These are phyloP conservation scores for Adelosebastes latens DNA, from an alignment of 2,797 vertebrate genomes.

Conservation along the genomic window DNA sequence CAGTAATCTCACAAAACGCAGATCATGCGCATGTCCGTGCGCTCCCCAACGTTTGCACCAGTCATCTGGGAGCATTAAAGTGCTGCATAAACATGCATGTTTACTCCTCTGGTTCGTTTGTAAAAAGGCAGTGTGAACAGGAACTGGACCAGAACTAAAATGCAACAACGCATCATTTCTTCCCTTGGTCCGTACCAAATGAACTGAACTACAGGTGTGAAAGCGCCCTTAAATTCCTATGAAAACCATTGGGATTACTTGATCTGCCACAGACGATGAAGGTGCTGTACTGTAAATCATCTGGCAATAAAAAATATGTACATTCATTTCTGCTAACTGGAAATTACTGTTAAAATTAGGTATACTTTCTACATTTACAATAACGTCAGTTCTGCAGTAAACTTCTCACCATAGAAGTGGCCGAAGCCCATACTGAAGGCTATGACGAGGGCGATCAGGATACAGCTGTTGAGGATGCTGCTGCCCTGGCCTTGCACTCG, in stretches of 20 bases:
- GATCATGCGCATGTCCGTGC: no score
- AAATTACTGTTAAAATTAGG: not conserved
- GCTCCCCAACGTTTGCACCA: no score
- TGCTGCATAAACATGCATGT: no score
- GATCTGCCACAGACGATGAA: not conserved
- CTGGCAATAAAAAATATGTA: not conserved
- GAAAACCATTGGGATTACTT: not conserved
- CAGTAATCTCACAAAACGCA: no score
- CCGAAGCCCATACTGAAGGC: conserved; percentile 93
- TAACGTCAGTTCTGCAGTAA: not conserved
- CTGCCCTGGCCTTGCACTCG: conserved; percentile 49
- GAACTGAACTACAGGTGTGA: no score
- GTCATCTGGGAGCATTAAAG: no score
- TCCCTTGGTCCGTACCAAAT: no score
- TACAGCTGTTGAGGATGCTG: conserved; percentile 86
- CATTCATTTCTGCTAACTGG: not conserved
- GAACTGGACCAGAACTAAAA: no score
- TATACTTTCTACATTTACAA: not conserved
- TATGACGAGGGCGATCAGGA: conserved; percentile 89
- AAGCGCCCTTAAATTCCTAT: not conserved
- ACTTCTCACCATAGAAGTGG: conserved; percentile 90
- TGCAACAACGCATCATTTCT: no score
- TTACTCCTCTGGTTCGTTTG: no score
- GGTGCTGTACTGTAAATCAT: not conserved
- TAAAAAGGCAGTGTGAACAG: no score